Evolutionary conservation across 1,140 invertebrate species (phyloP), one percentile per base, ranked within the genome.

Genomic region (Adelges cooleyi): DNA sequence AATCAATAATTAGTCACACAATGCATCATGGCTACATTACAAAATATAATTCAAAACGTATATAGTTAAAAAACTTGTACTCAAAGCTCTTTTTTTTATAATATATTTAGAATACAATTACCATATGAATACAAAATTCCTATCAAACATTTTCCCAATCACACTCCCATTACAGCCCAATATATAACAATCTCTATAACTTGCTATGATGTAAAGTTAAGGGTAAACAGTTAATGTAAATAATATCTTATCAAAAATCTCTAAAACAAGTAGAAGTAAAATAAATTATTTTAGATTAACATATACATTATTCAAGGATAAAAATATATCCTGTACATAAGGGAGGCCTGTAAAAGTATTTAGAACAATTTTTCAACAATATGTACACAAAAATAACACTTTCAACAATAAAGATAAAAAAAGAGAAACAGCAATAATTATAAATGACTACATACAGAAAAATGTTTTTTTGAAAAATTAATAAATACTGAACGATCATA

Each of bases 401-500:
- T 62, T 62, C 42, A 62, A 62, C 56, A 46, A 59, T 38, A 46
- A 13, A 33, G 25, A 48, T 53, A 38, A 9, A 38, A 22, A 62
- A 62, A 48, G 44, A 20, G 3, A 62, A 48, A 62, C 56, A 62
- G 38, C 56, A 33, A 62, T 62, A 62, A 59, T 62, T 46, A 62
- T 62, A 62, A 48, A 62, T 29, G 27, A 33, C 42, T 62, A 62
- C 56, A 36, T 36, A 62, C 42, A 62, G 27, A 62, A 48, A 46
- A 27, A 17, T 20, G 29, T 40, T 23, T 40, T 56, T n/a, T 48
- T 44, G 23, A 48, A 62, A 53, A 56, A 56, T 56, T 22, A 25
- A 56, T 42, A 56, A 56, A 59, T 59, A 59, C 54, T 59, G 54
- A 59, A 59, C 40, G 54, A 59, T 29, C 42, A 46, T 59, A 59